Percentiles rank a stretch among this genome's conserved stretches.
Evolutionary conservation across 1,140 invertebrate genomes (phyloP).

Genomic region (Aplysia californica): DNA sequence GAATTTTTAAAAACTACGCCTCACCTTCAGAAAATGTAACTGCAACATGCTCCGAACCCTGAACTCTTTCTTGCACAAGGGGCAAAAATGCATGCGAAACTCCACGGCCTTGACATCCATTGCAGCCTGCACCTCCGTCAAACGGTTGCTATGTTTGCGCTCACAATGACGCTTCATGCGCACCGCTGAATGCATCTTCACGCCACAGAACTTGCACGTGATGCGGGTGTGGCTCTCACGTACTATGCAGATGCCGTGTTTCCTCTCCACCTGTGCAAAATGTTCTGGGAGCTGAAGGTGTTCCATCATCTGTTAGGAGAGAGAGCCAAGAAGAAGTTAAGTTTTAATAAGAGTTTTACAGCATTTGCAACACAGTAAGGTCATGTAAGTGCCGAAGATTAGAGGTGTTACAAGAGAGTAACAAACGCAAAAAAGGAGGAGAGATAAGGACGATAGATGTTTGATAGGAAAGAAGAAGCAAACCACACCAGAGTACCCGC

Average conservation of each 20-base stretch:
- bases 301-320: slow-evolving; percentile 71
- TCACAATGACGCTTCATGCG: slow-evolving; percentile 77
- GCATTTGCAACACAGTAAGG: too few relatives aligned
- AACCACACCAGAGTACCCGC: too few relatives aligned
- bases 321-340: too few relatives aligned
- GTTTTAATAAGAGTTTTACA: too few relatives aligned
- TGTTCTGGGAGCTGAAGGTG: slow-evolving; percentile 72
- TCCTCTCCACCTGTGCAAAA: slow-evolving; percentile 64
- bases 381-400: too few relatives aligned
- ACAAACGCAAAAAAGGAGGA: too few relatives aligned
- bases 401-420: too few relatives aligned
- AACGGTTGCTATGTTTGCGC: slow-evolving; percentile 70
- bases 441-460: too few relatives aligned
- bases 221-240: slow-evolving; percentile 74
- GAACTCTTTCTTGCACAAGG: slow-evolving; percentile 21
- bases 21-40: slow-evolving; percentile 25
- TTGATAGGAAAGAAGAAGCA: too few relatives aligned
- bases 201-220: slow-evolving; percentile 70
- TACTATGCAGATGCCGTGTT: slow-evolving; percentile 81
- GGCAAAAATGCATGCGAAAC: slow-evolving; percentile 16
- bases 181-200: slow-evolving; percentile 70
- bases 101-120: slow-evolving; percentile 24
- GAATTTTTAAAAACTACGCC: too few relatives aligned
- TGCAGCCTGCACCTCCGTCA: slow-evolving; percentile 26
- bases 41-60: slow-evolving; percentile 16